phyloP scores from a whole-genome alignment of 2,797 vertebrate species.

The Enteromius unitaeniatus region DNA sequence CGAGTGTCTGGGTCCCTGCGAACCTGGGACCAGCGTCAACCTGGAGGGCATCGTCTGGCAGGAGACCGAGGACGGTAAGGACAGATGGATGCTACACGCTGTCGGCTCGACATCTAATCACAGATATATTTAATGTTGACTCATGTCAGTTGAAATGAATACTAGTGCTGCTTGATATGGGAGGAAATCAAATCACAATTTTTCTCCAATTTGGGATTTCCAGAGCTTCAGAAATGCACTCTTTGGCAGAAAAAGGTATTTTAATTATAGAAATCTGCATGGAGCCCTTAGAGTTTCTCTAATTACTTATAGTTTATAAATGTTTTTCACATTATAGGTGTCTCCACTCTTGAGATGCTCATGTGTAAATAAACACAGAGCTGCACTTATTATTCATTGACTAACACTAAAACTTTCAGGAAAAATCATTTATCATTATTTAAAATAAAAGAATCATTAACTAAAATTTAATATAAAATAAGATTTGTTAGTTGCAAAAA shows the following conservation, averaged over 20 bases:
- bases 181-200: not conserved
- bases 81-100: not conserved
- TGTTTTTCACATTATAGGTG: not conserved
- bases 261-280: not conserved
- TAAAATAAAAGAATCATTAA: not conserved
- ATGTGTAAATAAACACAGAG: not conserved
- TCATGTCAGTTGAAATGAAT: not conserved
- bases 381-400: not conserved
- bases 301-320: not conserved
- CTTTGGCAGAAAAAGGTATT: not conserved
- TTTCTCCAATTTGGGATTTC: not conserved
- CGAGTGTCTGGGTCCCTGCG: constrained; percentile 96
- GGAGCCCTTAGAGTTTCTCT: not conserved
- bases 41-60: constrained; percentile 99
- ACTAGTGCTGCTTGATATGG: not conserved
- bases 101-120: not conserved
- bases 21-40: constrained; percentile 98
- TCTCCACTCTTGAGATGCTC: not conserved
- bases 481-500: too few relatives aligned
- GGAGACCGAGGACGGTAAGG: constrained; percentile 97
- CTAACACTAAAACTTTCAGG: not conserved
- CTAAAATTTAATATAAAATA: not conserved
- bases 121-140: not conserved
- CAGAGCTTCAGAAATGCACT: not conserved
- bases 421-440: not conserved